Evolutionary conservation across 2,888 invertebrate species (phyloP), one percentile per base, ranked within the genome.

Genomic region (Trichacis sp.): DNA sequence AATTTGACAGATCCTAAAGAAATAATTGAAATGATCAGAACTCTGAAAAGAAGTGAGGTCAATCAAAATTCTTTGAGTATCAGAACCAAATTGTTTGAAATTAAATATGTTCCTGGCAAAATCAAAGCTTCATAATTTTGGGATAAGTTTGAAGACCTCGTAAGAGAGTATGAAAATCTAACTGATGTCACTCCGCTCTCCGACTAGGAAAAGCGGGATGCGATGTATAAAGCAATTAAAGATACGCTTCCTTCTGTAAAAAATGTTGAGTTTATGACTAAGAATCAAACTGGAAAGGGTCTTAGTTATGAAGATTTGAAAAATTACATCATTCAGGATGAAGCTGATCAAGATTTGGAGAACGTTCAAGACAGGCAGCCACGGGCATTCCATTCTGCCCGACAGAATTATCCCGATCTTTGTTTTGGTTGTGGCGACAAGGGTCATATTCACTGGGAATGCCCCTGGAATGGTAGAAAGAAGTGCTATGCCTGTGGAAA

Each of bases 401-500:
- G 24, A 3, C 24, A 24, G 8, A 3, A 24, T 3, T 5, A 24
- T 8, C 4, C 14, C 4, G 24, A 38, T 2, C 14, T 53, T 24
- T 65, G 63, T 30, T 65, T 61, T 20, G 57, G 50, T 12, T 71
- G 66, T 47, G 60, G 57, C 12, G 60, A 49, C 18, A 43, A 40
- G n/a, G 68, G 64, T 18, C 70, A 66, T 38, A 29, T 38, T 14
- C n/a, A 20, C 5, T 14, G 42, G 4, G 50, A 49, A 0, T 57
- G 57, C 15, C 42, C 57, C 1, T 24, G 57, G 9, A 24, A 15
- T n/a, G 36, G 36, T 9, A 3, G 45, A 3, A n/a, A 12, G 1
- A 57, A 38, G 43, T 57, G 57, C 12, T 55, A 47, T 15, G 36
- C 20, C n/a, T 49, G 49, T 20, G n/a, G n/a, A n/a, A n/a, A n/a